phyloP scores from a whole-genome alignment of 1,140 invertebrate species.

The Brachionus koreanus region DNA sequence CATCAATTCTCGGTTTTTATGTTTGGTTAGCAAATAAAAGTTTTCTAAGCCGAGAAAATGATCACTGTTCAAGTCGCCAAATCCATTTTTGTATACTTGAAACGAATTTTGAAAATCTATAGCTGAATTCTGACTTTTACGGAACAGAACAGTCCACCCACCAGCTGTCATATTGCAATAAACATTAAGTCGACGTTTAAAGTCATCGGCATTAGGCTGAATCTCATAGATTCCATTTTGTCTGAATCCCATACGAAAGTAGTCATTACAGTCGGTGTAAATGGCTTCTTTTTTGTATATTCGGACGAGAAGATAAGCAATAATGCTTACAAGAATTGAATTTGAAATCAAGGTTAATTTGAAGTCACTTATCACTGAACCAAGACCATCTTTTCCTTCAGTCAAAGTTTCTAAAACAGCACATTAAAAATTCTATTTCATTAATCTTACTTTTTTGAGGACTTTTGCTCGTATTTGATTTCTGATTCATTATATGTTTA shows the following conservation, averaged over 20 bases:
- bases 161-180: slow-evolving; percentile 39
- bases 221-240: slow-evolving; percentile 39
- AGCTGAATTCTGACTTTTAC: background rate
- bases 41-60: slow-evolving; percentile 40
- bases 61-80: slow-evolving; percentile 25
- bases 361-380: background rate
- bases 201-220: background rate
- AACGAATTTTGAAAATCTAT: background rate
- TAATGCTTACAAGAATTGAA: slow-evolving; percentile 14
- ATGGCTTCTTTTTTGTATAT: slow-evolving; percentile 5
- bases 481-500: background rate
- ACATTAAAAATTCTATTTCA: background rate
- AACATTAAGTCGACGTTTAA: background rate
- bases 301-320: background rate
- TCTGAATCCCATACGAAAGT: slow-evolving; percentile 15
- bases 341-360: slow-evolving; percentile 18
- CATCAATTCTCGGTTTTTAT: background rate
- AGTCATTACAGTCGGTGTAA: slow-evolving; percentile 13
- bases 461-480: background rate
- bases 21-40: slow-evolving; percentile 11
- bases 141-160: slow-evolving; percentile 4
- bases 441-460: background rate
- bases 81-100: slow-evolving; percentile 24
- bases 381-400: background rate
- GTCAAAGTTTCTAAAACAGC: background rate